Conservation (phyloP, 2,113 vertebrate genomes). For the Mirza zaza region DNA sequence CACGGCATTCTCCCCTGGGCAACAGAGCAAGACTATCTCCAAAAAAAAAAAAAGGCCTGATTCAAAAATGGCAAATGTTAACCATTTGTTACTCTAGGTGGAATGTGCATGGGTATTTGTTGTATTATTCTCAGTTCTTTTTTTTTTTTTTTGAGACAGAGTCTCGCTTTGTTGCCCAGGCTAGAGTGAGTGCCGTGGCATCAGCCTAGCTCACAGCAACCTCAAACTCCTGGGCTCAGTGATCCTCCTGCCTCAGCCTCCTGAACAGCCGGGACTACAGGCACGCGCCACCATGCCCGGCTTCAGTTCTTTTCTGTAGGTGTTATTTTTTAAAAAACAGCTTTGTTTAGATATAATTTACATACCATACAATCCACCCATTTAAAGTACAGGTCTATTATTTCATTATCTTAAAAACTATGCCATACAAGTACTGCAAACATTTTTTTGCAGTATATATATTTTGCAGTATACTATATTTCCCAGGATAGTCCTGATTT, state of each 20-base stretch:
- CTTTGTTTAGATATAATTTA: neutral
- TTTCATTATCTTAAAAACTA: neutral
- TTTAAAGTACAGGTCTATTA: neutral
- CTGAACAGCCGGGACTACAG: no score
- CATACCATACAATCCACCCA: neutral
- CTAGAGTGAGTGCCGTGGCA: no score
- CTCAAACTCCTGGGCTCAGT: no score
- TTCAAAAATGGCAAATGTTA: constrained; percentile 10
- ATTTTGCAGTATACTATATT: neutral
- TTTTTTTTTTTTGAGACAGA: no score
- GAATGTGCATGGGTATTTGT: neutral
- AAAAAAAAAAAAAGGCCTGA: neutral
- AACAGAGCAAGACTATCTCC: no score
- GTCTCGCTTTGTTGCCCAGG: no score
- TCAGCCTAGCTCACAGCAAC: no score
- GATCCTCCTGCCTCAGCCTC: no score
- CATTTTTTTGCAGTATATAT: no score
- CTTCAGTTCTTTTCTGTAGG: neutral
- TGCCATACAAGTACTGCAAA: neutral
- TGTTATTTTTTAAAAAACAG: neutral
- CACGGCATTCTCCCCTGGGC: no score
- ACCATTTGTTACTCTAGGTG: neutral
- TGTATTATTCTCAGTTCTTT: neutral
- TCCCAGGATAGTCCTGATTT: neutral
- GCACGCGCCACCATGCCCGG: no score